A percentile compares a stretch with the other conserved stretches of the same genome.
These are phyloP conservation scores for Metacarcinus magister DNA, from an alignment of 2,888 invertebrate genomes.

Conservation along the genomic window DNA sequence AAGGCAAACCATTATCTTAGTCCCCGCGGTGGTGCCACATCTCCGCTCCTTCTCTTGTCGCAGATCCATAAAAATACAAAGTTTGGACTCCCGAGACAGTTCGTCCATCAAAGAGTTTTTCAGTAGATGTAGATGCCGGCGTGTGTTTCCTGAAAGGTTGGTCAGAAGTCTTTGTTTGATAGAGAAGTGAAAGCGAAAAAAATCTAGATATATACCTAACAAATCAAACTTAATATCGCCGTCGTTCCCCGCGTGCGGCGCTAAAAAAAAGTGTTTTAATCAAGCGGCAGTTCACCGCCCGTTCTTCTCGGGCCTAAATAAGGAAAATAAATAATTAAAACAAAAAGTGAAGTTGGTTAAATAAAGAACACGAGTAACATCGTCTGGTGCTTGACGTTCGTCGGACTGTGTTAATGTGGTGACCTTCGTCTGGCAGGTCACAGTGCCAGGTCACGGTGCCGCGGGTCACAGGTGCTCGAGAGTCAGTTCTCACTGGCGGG, in stretches of 20 bases:
- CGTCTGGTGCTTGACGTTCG: slow-evolving; percentile 43
- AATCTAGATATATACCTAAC: slow-evolving; percentile 18
- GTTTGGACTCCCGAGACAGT: slow-evolving; percentile 22
- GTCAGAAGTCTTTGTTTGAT: neutral
- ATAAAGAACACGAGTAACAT: slow-evolving; percentile 27
- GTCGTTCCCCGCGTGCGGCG: slow-evolving; percentile 21
- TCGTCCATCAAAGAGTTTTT: slow-evolving; percentile 47
- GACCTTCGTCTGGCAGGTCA: slow-evolving; percentile 52
- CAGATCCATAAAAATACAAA: neutral
- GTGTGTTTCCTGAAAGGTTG: slow-evolving; percentile 49
- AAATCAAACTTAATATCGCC: neutral
- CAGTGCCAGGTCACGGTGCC: slow-evolving; percentile 37
- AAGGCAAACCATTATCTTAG: neutral
- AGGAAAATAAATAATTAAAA: slow-evolving; percentile 47
- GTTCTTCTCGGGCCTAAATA: slow-evolving; percentile 67
- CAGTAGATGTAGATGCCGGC: slow-evolving; percentile 49
- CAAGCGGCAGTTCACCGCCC: slow-evolving; percentile 14
- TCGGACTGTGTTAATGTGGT: slow-evolving; percentile 50
- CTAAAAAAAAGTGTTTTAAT: slow-evolving; percentile 18
- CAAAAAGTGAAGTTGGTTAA: slow-evolving; percentile 36
- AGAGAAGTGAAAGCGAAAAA: slow-evolving; percentile 44
- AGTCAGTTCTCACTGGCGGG: slow-evolving; percentile 39
- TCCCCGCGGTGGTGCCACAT: neutral
- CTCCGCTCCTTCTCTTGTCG: neutral
- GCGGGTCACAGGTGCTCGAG: neutral